phyloP scores from a whole-genome alignment of 2,888 invertebrate species.

The Lasioglossum figueresi region DNA sequence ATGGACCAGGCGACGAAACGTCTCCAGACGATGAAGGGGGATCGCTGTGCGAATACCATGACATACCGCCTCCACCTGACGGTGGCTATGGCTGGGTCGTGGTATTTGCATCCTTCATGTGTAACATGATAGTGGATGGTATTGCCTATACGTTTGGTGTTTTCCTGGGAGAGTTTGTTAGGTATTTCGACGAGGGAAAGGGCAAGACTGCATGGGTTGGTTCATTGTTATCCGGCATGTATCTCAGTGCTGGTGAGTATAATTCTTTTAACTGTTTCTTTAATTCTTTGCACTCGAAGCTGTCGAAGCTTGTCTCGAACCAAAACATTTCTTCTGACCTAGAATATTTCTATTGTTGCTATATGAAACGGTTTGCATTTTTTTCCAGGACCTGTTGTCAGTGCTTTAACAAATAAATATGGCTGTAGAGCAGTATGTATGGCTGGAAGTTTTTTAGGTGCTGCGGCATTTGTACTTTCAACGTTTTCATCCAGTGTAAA shows the following conservation, averaged over 20 bases:
- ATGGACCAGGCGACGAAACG: slow-evolving; percentile 87
- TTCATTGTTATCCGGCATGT: slow-evolving; percentile 97
- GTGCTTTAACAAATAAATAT: slow-evolving; percentile 97
- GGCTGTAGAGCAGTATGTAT: slow-evolving; percentile 98
- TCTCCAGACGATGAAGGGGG: slow-evolving; percentile 85
- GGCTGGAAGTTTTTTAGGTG: slow-evolving; percentile 94
- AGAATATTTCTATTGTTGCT: no score
- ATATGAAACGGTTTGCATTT: neutral
- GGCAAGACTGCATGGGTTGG: slow-evolving; percentile 97
- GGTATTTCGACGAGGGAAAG: slow-evolving; percentile 93
- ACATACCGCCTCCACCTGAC: slow-evolving; percentile 94
- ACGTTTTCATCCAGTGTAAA: slow-evolving; percentile 94
- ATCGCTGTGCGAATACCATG: slow-evolving; percentile 89
- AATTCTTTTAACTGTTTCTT: neutral
- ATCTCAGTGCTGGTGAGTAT: slow-evolving; percentile 93
- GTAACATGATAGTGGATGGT: slow-evolving; percentile 99
- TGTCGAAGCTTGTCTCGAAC: neutral
- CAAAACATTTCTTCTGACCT: no score
- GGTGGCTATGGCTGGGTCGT: slow-evolving; percentile 98
- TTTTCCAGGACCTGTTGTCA: slow-evolving; percentile 93
- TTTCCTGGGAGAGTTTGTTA: slow-evolving; percentile 92
- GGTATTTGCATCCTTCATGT: slow-evolving; percentile 98
- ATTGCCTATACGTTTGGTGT: slow-evolving; percentile 99
- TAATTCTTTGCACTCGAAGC: neutral
- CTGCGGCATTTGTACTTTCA: slow-evolving; percentile 93